Percentiles rank a stretch among this genome's conserved stretches.
Evolutionary conservation across 1,140 invertebrate species (phyloP).

Genomic region (Drosophila prosaltans): DNA sequence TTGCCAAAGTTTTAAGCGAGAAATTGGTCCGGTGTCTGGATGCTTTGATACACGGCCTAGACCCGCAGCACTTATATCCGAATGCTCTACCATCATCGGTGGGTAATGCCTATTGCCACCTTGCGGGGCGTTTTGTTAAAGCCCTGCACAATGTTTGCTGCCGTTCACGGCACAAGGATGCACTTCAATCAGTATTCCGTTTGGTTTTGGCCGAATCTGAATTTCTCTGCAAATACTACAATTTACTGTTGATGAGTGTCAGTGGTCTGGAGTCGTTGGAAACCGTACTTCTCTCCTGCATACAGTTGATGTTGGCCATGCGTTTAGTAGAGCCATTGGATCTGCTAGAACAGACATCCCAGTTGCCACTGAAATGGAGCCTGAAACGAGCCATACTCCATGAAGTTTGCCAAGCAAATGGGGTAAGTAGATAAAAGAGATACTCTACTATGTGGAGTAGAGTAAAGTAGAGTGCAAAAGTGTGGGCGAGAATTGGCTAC

Average conservation of each 20-base stretch:
- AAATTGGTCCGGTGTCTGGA: constrained; percentile 71
- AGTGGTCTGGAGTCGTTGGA: constrained; percentile 43
- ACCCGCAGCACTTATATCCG: constrained; percentile 1
- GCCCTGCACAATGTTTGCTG: constrained; percentile 75
- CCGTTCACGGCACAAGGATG: constrained; percentile 75
- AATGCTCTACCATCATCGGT: neutral
- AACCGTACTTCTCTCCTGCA: constrained; percentile 61
- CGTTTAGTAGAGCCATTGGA: constrained; percentile 68
- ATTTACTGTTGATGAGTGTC: constrained; percentile 70
- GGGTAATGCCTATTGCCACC: constrained; percentile 56
- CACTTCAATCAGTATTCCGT: constrained; percentile 78
- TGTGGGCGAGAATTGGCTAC: constrained; percentile 1
- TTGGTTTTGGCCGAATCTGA: constrained; percentile 76
- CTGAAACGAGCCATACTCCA: constrained; percentile 57
- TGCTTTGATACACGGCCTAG: constrained; percentile 28
- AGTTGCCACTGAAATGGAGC: constrained; percentile 57
- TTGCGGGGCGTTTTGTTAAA: constrained; percentile 72
- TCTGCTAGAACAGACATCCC: constrained; percentile 57
- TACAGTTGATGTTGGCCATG: constrained; percentile 63
- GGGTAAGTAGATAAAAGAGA: constrained; percentile 50
- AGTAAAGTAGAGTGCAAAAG: neutral
- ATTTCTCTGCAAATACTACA: constrained; percentile 79
- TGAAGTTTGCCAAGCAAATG: constrained; percentile 58
- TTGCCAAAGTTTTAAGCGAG: constrained; percentile 79
- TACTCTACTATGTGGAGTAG: neutral